Evolutionary conservation across 1,140 invertebrate species (phyloP).

Genomic region (Microplitis mediator): DNA sequence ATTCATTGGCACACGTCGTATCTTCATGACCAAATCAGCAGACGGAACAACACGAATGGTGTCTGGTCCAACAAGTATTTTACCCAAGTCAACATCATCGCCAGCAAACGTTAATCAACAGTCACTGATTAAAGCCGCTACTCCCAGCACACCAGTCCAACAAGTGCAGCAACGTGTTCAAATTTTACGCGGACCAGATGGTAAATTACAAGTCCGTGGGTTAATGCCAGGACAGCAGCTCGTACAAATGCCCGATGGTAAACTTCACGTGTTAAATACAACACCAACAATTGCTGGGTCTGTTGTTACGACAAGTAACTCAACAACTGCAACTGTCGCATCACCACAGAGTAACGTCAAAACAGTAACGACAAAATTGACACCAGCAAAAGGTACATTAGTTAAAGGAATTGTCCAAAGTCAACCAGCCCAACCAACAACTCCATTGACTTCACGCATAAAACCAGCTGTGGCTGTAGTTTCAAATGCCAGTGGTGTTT

Average conservation of each 20-base stretch:
- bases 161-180: slow-evolving; percentile 79
- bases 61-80: slow-evolving; percentile 64
- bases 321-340: slow-evolving; percentile 32
- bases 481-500: slow-evolving; percentile 30
- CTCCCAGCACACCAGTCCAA: slow-evolving; percentile 40
- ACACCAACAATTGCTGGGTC: slow-evolving; percentile 50
- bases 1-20: slow-evolving; percentile 72
- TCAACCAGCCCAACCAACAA: slow-evolving; percentile 47
- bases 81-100: slow-evolving; percentile 58
- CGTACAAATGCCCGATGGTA: slow-evolving; percentile 91
- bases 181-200: slow-evolving; percentile 87
- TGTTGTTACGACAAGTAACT: slow-evolving; percentile 30
- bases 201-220: slow-evolving; percentile 89
- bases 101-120: slow-evolving; percentile 44
- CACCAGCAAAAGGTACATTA: slow-evolving; percentile 39
- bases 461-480: slow-evolving; percentile 42
- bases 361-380: neutral
- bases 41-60: slow-evolving; percentile 80
- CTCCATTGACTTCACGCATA: slow-evolving; percentile 41
- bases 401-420: slow-evolving; percentile 37
- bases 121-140: slow-evolving; percentile 56
- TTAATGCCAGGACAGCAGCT: slow-evolving; percentile 92
- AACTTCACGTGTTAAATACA: slow-evolving; percentile 83
- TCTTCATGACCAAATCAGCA: slow-evolving; percentile 80
- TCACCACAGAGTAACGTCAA: slow-evolving; percentile 29